phyloP scores from a whole-genome alignment of 2,888 invertebrate species.

The Brachyopa scutellaris region DNA sequence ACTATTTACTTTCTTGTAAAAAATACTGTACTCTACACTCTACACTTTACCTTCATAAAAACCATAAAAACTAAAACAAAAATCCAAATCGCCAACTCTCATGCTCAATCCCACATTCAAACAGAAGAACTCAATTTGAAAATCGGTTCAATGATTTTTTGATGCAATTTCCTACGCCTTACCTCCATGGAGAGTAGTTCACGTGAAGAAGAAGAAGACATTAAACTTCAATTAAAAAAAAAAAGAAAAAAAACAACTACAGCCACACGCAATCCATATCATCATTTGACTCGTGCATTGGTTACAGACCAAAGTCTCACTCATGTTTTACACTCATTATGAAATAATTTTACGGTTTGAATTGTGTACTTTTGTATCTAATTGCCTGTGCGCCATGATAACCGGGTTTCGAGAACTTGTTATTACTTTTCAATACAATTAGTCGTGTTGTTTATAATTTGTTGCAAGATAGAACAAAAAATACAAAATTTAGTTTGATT shows the following conservation, averaged over 20 bases:
- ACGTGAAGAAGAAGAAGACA: background rate
- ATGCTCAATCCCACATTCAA: background rate
- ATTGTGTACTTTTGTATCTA: too few relatives aligned
- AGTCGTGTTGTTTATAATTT: too few relatives aligned
- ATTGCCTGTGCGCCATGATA: too few relatives aligned
- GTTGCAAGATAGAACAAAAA: too few relatives aligned
- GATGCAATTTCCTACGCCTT: conserved; percentile 31
- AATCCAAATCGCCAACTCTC: background rate
- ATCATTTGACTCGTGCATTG: too few relatives aligned
- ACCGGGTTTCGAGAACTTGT: too few relatives aligned
- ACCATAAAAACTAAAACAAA: too few relatives aligned
- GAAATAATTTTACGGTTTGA: too few relatives aligned
- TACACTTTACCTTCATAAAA: background rate
- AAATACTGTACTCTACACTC: background rate
- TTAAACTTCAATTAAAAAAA: background rate
- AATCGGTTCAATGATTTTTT: background rate
- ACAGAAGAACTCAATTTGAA: conserved; percentile 15
- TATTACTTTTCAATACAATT: too few relatives aligned
- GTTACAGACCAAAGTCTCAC: too few relatives aligned
- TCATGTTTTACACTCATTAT: conserved; percentile 23
- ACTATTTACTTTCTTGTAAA: background rate
- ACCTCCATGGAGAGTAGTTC: background rate
- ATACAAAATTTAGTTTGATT: too few relatives aligned
- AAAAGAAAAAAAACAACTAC: background rate
- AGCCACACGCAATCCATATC: conserved; percentile 12